Evolutionary conservation across 2,888 invertebrate species (phyloP), one percentile per base, ranked within the genome.

Genomic region (Entomobrya multifasciata): DNA sequence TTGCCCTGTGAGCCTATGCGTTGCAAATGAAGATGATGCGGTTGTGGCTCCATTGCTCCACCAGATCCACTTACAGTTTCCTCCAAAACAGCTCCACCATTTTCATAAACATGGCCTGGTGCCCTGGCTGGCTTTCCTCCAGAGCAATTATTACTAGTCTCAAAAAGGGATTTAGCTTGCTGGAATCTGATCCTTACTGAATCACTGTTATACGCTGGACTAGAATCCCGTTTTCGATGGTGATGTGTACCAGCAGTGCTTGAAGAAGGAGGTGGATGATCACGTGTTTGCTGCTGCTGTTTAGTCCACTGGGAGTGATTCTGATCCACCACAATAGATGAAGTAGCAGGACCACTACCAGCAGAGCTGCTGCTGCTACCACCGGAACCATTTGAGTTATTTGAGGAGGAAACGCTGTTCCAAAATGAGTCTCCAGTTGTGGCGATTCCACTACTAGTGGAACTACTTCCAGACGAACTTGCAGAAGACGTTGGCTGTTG

Each of bases 101-200:
- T 83, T 76, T 83, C 83, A 52, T 83, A 83, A 76, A 83, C 83
- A 83, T 83, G 83, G 52, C 76, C 87, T 82, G 83, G 55, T 78
- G 76, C 74, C 77, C 67, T 55, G 27, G 49, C 20, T 62, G 82
- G 82, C 62, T 83, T 77, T 22, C 62, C 67, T 47, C 20, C 62
- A 76, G 80, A 74, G 76, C 67, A 62, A 80, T 36, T 79, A 44
- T 49, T 76, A 25, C 57, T 79, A 11, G 87, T 60, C 84, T 90
- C 90, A 81, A 90, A 90, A 36, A 90, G 80, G n/a, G 88, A 88
- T 65, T 88, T 79, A 0, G 90, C 90, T 77, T 90, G 87, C 17
- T 88, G 82, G 52, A 90, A 90, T 70, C 90, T 80, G 52, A 88
- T 89, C 44, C 89, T 85, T 20, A 90, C 90, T 11, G 83, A 83